Evolutionary conservation across 2,888 invertebrate genomes (phyloP), one percentile per base, ranked within the genome.

Genomic region (Peribatodes rhomboidaria): DNA sequence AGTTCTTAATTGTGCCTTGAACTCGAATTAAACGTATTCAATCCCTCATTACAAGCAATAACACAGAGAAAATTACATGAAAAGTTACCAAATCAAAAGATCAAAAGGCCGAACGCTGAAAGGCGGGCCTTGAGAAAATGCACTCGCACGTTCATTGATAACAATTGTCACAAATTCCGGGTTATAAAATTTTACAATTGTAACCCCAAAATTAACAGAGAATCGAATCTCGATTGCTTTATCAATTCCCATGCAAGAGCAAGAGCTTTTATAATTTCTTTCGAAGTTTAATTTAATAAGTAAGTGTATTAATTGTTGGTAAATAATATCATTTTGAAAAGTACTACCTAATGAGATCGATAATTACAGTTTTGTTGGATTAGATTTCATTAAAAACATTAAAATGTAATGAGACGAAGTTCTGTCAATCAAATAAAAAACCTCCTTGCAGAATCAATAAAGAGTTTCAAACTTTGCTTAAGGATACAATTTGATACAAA

Each of bases 131-230:
- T 79, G 78, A 75, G 81, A 79, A 73, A 78, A 76, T 83, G 77
- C 76, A 80, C 77, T 78, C 77, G 71, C 64, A 73, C 76, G 79
- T 79, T 83, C 75, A 73, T 75, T 77, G 79, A 73, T 77, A 75
- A 73, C 80, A 83, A 88, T 84, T 83, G 84, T 84, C 77, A 78
- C 80, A 87, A 90, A 89, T 89, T 82, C 73, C 68, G 79, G 85
- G 88, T 88, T 80, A 87, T 90, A 90, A 90, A 89, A 86, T 81
- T 90, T 89, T 88, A 90, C 85, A 85, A 81, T 83, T 68, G 61
- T 61, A 66, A 62, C 61, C 67, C 63, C 69, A 59, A 65, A 66
- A 58, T 50, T 71, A 67, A 70, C 63, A 60, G 65, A 46, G 61
- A 27, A 60, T 62, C 59, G 56, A 54, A 70, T 71, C 70, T 72